Base-by-base conservation (phyloP, 2,888 invertebrate genomes). In the Danaus chrysippus region DNA sequence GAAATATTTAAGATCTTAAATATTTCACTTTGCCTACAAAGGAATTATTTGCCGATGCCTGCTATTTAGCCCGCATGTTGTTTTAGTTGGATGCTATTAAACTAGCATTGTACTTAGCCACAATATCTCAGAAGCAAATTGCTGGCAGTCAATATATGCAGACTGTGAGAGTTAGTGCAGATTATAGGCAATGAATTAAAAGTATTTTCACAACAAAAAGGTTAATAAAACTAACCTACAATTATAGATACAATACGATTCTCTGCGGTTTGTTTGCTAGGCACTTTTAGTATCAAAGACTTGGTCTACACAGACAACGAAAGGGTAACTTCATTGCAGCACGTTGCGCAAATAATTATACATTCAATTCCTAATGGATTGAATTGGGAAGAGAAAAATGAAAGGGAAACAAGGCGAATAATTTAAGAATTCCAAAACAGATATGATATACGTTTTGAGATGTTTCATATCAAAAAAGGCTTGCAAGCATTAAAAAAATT, bases 111-210 rank as follows among this genome's bases (percentile, higher is more conserved):
- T 65, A 65, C 61, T 52, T 63, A 63, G 62, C 54, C 54, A 58
- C 49, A 58, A 63, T 62, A 56, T 58, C 58, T 63, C 49, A 65
- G 63, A 58, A 59, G 68, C 61, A 67, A 69, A 69, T 69, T 67
- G 56, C 64, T 64, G 55, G 65, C 60, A 44, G 57, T 54, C 69
- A 59, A 54, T 59, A 54, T 58, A 56, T 65, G 49, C 59, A 55
- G 61, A 61, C 66, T 23, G 64, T 62, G 60, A 62, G 68, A 66
- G 56, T 64, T 68, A 63, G 64, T 69, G 62, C 62, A 55, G 59
- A 65, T 61, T 68, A 63, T 62, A 63, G 61, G 63, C 68, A 68
- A 65, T 62, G 68, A 66, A 69, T 67, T 67, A 70, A 68, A 64
- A 62, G 59, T 67, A 67, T 68, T 67, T 68, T 68, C 56, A 53